Percentiles rank a stretch among this genome's conserved stretches.
Conservation (phyloP, 2,888 invertebrate genomes). For the Acrocyrtus sp. region DNA sequence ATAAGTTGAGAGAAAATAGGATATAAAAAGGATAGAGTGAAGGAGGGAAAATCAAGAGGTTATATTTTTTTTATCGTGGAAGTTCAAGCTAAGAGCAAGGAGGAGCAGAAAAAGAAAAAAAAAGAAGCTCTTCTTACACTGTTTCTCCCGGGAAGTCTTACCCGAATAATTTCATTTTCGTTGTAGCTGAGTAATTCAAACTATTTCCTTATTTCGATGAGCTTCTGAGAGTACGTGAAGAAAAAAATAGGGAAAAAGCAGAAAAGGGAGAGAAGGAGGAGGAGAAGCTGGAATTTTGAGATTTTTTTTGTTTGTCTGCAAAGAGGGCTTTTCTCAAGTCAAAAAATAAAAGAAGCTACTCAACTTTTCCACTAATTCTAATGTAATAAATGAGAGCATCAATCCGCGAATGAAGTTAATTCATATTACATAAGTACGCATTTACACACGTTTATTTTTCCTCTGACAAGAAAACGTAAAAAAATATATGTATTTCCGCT, state of each 20-base stretch:
- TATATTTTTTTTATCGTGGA: neutral
- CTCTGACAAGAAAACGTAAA: slow-evolving; percentile 1
- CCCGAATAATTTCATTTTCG: neutral
- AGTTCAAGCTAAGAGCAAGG: too few relatives aligned
- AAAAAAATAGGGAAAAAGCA: neutral
- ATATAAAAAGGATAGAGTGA: neutral
- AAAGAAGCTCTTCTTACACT: neutral
- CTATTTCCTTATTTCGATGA: slow-evolving; percentile 1
- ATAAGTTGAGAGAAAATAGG: too few relatives aligned
- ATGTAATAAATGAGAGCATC: slow-evolving; percentile 1
- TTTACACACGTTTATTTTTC: neutral
- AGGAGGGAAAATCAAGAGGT: slow-evolving; percentile 14
- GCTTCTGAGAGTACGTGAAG: neutral
- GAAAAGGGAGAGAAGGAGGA: slow-evolving; percentile 1
- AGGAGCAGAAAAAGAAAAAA: too few relatives aligned
- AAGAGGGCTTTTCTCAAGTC: too few relatives aligned
- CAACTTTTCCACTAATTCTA: neutral
- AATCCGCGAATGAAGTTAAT: slow-evolving; percentile 3
- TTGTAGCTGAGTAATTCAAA: slow-evolving; percentile 9
- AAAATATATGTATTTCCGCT: neutral
- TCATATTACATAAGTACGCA: neutral
- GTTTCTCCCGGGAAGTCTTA: neutral
- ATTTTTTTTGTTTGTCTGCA: neutral
- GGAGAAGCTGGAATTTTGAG: neutral
- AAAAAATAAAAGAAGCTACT: too few relatives aligned